Conservation (phyloP, 2,113 vertebrate genomes). For the Oceanodroma tethys region DNA sequence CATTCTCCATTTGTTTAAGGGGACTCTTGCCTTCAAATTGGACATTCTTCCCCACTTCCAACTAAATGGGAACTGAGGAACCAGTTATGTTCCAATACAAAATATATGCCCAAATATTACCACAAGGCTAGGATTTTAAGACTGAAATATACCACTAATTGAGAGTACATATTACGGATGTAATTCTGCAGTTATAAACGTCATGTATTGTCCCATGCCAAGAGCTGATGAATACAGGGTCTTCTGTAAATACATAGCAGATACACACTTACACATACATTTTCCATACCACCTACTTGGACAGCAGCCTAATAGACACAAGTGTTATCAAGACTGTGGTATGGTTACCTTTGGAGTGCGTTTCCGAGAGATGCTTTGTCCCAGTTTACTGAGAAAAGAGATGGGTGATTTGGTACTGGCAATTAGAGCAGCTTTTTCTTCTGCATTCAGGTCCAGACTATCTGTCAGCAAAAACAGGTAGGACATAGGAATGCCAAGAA, state of each 20-base stretch:
- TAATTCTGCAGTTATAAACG: neutral
- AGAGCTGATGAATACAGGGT: neutral
- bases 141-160: neutral
- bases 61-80: neutral
- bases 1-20: neutral
- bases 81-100: neutral
- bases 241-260: neutral
- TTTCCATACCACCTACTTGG: neutral
- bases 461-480: constrained; percentile 71
- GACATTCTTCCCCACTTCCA: neutral
- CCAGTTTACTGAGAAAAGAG: constrained; percentile 95
- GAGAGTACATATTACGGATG: neutral
- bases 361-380: constrained; percentile 95
- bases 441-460: constrained; percentile 85
- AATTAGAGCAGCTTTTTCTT: constrained; percentile 89
- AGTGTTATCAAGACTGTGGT: neutral
- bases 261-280: neutral
- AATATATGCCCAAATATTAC: neutral
- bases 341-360: constrained; percentile 87
- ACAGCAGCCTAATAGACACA: neutral
- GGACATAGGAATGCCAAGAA: neutral
- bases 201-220: fast-evolving
- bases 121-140: neutral
- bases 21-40: neutral
- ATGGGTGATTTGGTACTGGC: constrained; percentile 94